A percentile compares a stretch with the other conserved stretches of the same genome.
phyloP scores from a whole-genome alignment of 2,113 vertebrate genomes.

The Morone chrysops region DNA sequence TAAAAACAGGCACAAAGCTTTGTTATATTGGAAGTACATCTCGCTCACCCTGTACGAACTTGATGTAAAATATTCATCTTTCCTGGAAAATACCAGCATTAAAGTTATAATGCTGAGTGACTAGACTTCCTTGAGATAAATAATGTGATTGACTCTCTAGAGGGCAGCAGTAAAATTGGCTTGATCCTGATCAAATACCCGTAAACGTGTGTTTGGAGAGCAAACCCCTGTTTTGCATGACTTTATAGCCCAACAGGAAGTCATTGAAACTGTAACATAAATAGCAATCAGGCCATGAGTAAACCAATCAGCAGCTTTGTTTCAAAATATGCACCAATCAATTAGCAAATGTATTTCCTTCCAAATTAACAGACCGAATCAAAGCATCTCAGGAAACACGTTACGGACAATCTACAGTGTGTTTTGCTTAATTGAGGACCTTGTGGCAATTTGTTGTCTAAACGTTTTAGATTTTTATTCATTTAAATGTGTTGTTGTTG shows the following conservation, averaged over 20 bases:
- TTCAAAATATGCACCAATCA: constrained; percentile 78
- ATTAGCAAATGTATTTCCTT: constrained; percentile 82
- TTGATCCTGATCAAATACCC: constrained; percentile 50
- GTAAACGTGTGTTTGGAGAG: constrained; percentile 44
- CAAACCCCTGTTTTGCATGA: constrained; percentile 51
- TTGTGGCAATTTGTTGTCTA: constrained; percentile 44
- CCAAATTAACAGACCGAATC: constrained; percentile 74
- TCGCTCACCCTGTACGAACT: background rate
- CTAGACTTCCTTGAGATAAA: constrained; percentile 23
- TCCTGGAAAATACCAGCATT: background rate
- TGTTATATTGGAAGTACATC: background rate
- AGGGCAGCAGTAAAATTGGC: constrained; percentile 38
- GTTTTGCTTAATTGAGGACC: constrained; percentile 71
- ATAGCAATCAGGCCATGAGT: constrained; percentile 81
- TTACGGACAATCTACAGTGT: constrained; percentile 75
- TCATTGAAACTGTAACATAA: constrained; percentile 79
- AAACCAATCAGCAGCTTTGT: constrained; percentile 82
- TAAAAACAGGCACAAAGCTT: background rate
- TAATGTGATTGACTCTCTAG: constrained; percentile 35
- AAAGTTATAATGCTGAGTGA: constrained; percentile 21
- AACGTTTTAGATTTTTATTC: constrained; percentile 37
- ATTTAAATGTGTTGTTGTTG: constrained; percentile 47
- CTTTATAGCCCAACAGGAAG: constrained; percentile 74
- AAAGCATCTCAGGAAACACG: constrained; percentile 68
- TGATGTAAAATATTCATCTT: background rate